These are phyloP conservation scores for Sebastes trivittatus DNA, from an alignment of 2,797 vertebrate species.

Conservation along the genomic window DNA sequence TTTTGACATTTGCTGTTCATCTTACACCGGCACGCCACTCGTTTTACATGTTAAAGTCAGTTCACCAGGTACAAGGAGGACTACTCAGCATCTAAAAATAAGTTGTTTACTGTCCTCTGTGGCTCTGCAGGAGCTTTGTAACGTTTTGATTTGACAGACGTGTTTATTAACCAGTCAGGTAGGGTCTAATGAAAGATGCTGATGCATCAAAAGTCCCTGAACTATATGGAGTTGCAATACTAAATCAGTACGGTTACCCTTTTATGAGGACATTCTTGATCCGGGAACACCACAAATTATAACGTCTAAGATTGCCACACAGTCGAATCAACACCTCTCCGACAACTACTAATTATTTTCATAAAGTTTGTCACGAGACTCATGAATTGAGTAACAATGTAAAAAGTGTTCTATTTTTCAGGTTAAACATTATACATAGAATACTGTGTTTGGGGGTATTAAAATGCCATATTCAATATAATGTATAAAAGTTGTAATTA, in stretches of 20 bases:
- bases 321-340: neutral
- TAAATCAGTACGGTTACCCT: neutral
- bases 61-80: neutral
- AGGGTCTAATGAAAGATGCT: neutral
- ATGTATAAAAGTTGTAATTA: neutral
- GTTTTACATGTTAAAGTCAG: neutral
- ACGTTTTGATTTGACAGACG: neutral
- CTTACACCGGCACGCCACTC: no score
- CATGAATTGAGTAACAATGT: neutral
- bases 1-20: no score
- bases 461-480: neutral
- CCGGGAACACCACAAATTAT: neutral
- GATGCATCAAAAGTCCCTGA: neutral
- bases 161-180: neutral
- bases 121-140: neutral
- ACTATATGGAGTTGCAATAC: neutral
- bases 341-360: neutral
- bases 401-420: rapidly evolving
- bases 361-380: neutral
- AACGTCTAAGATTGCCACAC: neutral
- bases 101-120: neutral
- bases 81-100: neutral
- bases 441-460: neutral
- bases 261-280: neutral
- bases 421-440: neutral